Conservation (phyloP, 1,140 invertebrate genomes). For the Dreissena polymorpha region DNA sequence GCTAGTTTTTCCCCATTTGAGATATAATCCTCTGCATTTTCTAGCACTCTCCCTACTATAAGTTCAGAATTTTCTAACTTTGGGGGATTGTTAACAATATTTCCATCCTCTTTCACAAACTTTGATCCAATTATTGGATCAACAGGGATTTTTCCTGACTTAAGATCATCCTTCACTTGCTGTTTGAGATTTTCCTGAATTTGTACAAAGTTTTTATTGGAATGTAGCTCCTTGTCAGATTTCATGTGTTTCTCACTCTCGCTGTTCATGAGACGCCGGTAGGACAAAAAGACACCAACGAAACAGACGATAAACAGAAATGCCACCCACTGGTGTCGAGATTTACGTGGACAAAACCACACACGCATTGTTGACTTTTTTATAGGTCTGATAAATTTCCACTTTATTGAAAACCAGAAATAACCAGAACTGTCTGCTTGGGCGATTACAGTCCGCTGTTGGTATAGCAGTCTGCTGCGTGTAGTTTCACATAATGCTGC, state of each 20-base stretch:
- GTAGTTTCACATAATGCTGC: no score
- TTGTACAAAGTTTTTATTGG: not conserved
- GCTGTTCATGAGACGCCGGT: constrained; percentile 20
- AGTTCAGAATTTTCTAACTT: not conserved
- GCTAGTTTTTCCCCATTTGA: constrained; percentile 39
- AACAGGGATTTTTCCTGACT: not conserved
- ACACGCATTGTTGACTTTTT: not conserved
- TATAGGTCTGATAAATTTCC: no score
- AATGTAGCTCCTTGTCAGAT: not conserved
- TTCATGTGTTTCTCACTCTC: not conserved
- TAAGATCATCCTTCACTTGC: constrained; percentile 20
- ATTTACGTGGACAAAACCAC: constrained; percentile 35
- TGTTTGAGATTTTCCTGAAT: not conserved
- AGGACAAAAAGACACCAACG: constrained; percentile 37
- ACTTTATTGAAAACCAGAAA: no score
- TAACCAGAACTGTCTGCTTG: no score
- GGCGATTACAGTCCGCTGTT: no score
- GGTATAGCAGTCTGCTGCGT: no score
- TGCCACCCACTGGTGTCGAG: constrained; percentile 38
- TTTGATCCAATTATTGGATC: not conserved
- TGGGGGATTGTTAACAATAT: not conserved
- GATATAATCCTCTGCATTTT: constrained; percentile 49
- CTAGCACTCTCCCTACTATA: constrained; percentile 24
- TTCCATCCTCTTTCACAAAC: not conserved
- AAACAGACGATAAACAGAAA: constrained; percentile 35